These are phyloP conservation scores for Datnioides undecimradiatus DNA, from an alignment of 2,113 vertebrate genomes.

Conservation along the genomic window DNA sequence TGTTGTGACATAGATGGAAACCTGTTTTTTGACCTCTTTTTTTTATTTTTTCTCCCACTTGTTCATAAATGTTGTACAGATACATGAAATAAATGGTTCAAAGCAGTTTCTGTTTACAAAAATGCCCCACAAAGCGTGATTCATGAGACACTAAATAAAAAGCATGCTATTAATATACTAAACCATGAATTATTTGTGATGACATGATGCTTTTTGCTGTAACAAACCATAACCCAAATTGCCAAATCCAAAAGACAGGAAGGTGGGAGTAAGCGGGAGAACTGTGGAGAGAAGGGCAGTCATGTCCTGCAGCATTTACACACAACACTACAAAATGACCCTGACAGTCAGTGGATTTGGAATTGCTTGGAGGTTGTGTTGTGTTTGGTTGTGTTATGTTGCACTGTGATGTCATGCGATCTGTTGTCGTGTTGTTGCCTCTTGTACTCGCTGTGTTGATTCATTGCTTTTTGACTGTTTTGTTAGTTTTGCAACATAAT, in stretches of 20 bases:
- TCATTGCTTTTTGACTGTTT: slow-evolving; percentile 15
- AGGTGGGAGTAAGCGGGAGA: slow-evolving; percentile 12
- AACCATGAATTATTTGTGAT: slow-evolving; percentile 11
- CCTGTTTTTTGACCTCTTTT: background rate
- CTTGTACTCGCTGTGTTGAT: background rate
- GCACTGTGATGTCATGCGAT: slow-evolving; percentile 12
- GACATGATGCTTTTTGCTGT: slow-evolving; percentile 6
- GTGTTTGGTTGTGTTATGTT: slow-evolving; percentile 42
- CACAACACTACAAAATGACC: slow-evolving; percentile 61
- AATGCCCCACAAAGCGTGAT: background rate
- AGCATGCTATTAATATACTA: background rate
- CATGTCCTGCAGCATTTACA: slow-evolving; percentile 66
- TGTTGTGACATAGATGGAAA: slow-evolving; percentile 11
- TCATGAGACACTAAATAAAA: background rate
- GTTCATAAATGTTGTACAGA: background rate
- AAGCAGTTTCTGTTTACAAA: background rate
- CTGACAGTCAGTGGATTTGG: slow-evolving; percentile 68
- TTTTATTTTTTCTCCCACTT: background rate
- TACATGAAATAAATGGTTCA: background rate
- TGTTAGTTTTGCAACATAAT: slow-evolving; percentile 37
- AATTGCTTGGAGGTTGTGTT: slow-evolving; percentile 60
- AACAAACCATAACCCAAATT: slow-evolving; percentile 26
- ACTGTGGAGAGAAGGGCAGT: slow-evolving; percentile 54
- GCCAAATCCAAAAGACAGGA: slow-evolving; percentile 24
- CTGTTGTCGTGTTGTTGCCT: slow-evolving; percentile 15